Evolutionary conservation across 2,888 invertebrate species (phyloP).

Genomic region (Metellina segmentata): DNA sequence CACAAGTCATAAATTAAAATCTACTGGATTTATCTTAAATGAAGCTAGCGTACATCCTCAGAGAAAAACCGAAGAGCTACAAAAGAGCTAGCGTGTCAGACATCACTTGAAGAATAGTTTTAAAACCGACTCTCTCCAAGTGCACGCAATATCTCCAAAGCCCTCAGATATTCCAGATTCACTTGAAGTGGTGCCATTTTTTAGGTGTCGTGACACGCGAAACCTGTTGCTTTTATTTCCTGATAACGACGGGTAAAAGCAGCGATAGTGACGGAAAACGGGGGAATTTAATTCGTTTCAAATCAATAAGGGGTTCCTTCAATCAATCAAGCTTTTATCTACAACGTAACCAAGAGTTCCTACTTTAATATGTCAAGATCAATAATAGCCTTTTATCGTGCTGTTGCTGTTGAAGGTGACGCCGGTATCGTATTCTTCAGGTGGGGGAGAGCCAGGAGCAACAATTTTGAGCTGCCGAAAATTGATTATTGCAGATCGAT

Average conservation of each 20-base stretch:
- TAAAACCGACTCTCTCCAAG: no score
- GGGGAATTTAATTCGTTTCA: constrained; percentile 35
- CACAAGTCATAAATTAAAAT: no score
- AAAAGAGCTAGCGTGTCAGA: no score
- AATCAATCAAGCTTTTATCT: constrained; percentile 67
- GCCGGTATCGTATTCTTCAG: constrained; percentile 49
- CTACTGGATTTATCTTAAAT: no score
- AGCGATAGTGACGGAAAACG: constrained; percentile 14
- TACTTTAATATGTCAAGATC: constrained; percentile 65
- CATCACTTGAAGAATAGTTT: no score
- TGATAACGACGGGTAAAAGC: constrained; percentile 12
- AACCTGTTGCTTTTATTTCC: constrained; percentile 63
- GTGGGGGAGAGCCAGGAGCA: constrained; percentile 18
- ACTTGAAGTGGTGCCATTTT: no score
- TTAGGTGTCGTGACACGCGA: no score
- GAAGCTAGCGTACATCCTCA: no score
- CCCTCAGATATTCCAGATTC: no score
- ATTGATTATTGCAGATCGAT: constrained; percentile 70
- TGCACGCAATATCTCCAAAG: no score
- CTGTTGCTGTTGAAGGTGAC: constrained; percentile 44
- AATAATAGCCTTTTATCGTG: constrained; percentile 62
- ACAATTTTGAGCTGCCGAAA: constrained; percentile 53
- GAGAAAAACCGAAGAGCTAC: no score
- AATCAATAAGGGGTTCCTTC: constrained; percentile 44
- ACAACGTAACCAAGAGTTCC: constrained; percentile 34